phyloP scores from a whole-genome alignment of 2,888 invertebrate genomes.

The Eilema depressum region DNA sequence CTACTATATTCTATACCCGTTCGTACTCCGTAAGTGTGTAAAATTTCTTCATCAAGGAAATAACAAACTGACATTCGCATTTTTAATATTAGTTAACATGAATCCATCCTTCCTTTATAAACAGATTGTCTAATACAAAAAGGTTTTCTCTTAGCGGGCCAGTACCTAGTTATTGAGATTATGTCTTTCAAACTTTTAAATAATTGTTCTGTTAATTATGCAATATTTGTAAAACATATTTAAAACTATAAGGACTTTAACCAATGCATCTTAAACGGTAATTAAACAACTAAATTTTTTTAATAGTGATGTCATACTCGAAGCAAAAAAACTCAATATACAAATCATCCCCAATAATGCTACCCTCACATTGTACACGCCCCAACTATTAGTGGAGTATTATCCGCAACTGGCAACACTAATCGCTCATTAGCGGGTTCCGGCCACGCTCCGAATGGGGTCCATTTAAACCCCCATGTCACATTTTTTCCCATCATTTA shows the following conservation, averaged over 20 bases:
- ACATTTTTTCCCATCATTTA: conserved; percentile 48
- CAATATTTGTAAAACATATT: not conserved
- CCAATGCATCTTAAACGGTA: conserved; percentile 10
- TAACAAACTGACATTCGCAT: not conserved
- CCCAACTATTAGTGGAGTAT: conserved; percentile 80
- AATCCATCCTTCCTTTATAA: not conserved
- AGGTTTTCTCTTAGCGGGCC: not conserved
- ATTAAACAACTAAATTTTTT: conserved; percentile 26
- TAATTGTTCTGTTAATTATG: not conserved
- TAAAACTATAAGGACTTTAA: not conserved
- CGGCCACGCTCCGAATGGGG: conserved; percentile 65
- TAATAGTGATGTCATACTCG: conserved; percentile 49
- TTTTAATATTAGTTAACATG: not conserved
- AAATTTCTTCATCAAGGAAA: too few relatives aligned
- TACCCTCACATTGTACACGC: conserved; percentile 66
- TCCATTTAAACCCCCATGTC: conserved; percentile 44
- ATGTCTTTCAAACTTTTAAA: not conserved
- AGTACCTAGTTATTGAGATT: not conserved
- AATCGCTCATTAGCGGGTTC: conserved; percentile 84
- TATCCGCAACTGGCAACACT: conserved; percentile 84
- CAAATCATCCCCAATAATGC: conserved; percentile 50
- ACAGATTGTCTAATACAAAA: not conserved
- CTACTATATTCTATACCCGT: too few relatives aligned
- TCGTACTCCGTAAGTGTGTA: too few relatives aligned
- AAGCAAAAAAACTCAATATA: conserved; percentile 54